Conservation (phyloP, 2,888 invertebrate species). For the Synanthedon myopaeformis region DNA sequence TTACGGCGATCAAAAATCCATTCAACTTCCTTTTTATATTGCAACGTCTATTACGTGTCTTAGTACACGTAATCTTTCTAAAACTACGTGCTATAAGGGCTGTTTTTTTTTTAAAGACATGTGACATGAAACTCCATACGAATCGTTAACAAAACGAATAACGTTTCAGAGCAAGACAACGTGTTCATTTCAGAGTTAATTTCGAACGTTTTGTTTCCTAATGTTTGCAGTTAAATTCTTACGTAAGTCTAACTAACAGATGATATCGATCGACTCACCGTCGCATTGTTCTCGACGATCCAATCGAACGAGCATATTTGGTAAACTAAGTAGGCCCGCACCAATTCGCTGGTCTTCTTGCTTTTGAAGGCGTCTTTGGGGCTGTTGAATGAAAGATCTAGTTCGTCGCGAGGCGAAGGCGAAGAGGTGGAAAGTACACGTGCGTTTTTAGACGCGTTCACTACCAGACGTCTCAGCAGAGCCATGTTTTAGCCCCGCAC, state of each 20-base stretch:
- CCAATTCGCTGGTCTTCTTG: constrained; percentile 92
- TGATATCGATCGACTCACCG: constrained; percentile 74
- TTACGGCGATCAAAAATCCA: constrained; percentile 22
- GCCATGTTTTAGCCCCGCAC: constrained; percentile 52
- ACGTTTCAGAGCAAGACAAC: constrained; percentile 12
- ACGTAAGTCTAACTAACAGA: constrained; percentile 41
- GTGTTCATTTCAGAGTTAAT: constrained; percentile 30
- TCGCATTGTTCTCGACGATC: constrained; percentile 91
- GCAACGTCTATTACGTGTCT: background rate
- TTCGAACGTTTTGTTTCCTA: constrained; percentile 13
- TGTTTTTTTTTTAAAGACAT: too few species aligned
- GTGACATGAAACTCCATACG: background rate
- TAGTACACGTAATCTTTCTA: too few species aligned
- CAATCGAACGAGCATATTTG: constrained; percentile 88
- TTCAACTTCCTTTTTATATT: constrained; percentile 4
- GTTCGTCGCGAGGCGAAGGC: constrained; percentile 68
- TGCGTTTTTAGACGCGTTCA: constrained; percentile 41
- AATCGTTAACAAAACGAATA: background rate
- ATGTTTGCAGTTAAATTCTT: constrained; percentile 17
- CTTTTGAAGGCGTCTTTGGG: constrained; percentile 93
- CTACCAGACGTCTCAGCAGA: constrained; percentile 54
- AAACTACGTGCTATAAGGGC: too few species aligned
- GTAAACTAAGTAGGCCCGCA: constrained; percentile 92
- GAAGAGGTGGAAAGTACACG: constrained; percentile 38
- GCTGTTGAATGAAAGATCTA: constrained; percentile 89